A percentile compares a stretch with the other conserved stretches of the same genome.
Conservation (phyloP, 2,888 invertebrate species). For the Onchidella celtica region DNA sequence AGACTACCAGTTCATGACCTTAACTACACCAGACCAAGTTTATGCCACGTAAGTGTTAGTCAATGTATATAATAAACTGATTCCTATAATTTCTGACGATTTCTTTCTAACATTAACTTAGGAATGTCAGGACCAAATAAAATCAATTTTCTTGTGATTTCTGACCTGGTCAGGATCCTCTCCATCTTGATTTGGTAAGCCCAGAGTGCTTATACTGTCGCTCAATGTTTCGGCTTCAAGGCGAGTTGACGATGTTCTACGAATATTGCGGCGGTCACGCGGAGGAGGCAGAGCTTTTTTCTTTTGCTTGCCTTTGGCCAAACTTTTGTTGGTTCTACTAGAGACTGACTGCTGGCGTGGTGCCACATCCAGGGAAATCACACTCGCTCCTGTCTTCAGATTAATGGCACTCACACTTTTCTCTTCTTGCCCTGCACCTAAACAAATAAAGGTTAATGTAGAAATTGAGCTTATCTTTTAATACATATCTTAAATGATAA, state of each 20-base stretch:
- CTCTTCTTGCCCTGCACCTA: conserved; percentile 10
- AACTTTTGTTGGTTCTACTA: neutral
- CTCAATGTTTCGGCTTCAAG: neutral
- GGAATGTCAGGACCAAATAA: too few species aligned
- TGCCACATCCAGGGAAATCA: conserved; percentile 68
- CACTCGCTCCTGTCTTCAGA: conserved; percentile 75
- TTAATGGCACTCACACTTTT: conserved; percentile 70
- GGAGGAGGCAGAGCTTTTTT: neutral
- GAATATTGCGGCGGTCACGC: neutral
- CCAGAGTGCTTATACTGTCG: conserved; percentile 8
- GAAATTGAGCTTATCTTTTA: too few species aligned
- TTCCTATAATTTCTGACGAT: too few species aligned
- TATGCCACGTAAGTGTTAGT: too few species aligned
- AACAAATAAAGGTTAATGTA: too few species aligned
- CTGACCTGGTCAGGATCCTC: conserved; percentile 39
- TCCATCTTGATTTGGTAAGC: neutral
- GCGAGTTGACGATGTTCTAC: neutral
- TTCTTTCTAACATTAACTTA: too few species aligned
- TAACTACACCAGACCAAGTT: too few species aligned
- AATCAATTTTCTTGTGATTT: too few species aligned
- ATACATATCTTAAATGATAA: too few species aligned
- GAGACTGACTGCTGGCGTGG: neutral
- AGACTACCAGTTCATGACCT: too few species aligned
- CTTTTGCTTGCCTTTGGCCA: conserved; percentile 13
- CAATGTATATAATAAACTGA: too few species aligned